These are phyloP conservation scores for Cryptophagus acutangulus DNA, from an alignment of 2,888 invertebrate genomes.

Conservation along the genomic window DNA sequence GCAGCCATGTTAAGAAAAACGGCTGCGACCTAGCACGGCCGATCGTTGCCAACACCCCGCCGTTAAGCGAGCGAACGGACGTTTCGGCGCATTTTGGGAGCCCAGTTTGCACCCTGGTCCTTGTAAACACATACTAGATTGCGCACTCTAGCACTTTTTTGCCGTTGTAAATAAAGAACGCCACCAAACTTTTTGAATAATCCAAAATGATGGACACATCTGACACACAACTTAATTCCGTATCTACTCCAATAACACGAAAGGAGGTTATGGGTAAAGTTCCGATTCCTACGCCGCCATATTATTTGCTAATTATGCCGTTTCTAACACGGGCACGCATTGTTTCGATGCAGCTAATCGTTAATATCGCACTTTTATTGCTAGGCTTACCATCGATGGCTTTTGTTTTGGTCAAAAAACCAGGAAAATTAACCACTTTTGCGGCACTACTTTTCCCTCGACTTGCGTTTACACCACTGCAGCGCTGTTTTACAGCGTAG, in stretches of 20 bases:
- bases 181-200: constrained; percentile 47
- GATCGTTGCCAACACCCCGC: constrained; percentile 60
- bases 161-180: constrained; percentile 44
- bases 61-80: constrained; percentile 47
- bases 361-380: constrained; percentile 12
- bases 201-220: constrained; percentile 56
- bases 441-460: constrained; percentile 44
- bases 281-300: constrained; percentile 61
- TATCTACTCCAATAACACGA: constrained; percentile 72
- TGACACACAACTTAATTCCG: constrained; percentile 69
- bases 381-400: not conserved
- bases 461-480: constrained; percentile 39
- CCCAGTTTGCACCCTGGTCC: constrained; percentile 44
- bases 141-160: constrained; percentile 43
- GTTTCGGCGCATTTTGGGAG: constrained; percentile 47
- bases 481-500: constrained; percentile 40
- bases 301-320: constrained; percentile 34
- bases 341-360: not conserved
- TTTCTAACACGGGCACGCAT: constrained; percentile 18
- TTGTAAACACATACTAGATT: constrained; percentile 51
- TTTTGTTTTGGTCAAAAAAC: not conserved
- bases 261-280: constrained; percentile 72
- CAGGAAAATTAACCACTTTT: constrained; percentile 15
- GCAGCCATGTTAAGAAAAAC: constrained; percentile 70
- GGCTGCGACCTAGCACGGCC: constrained; percentile 50